Conservation (phyloP, 2,888 invertebrate genomes). For the Lumbricus terrestris region DNA sequence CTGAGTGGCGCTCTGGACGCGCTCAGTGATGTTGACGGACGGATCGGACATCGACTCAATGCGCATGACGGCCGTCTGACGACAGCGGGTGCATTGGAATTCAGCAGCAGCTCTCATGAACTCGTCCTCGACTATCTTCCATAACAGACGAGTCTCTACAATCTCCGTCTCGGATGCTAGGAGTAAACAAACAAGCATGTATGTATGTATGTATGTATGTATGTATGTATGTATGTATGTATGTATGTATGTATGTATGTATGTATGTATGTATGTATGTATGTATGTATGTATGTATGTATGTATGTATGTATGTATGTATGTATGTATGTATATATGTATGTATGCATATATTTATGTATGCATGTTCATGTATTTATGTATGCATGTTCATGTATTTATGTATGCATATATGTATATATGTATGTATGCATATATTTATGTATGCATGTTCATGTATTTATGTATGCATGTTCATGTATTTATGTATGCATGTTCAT, state of each 20-base stretch:
- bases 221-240: too few relatives aligned
- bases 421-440: too few relatives aligned
- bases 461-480: background rate
- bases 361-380: background rate
- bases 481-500: background rate
- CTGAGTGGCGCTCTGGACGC: slow-evolving; percentile 14
- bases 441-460: background rate
- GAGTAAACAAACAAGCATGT: too few relatives aligned
- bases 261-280: too few relatives aligned
- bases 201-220: too few relatives aligned
- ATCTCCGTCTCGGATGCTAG: slow-evolving; percentile 18
- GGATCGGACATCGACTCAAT: slow-evolving; percentile 9
- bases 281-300: too few relatives aligned
- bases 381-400: too few relatives aligned
- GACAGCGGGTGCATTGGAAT: slow-evolving; percentile 17
- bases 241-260: too few relatives aligned
- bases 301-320: too few relatives aligned
- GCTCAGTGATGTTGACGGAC: background rate
- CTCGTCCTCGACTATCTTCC: background rate
- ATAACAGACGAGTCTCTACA: slow-evolving; percentile 19
- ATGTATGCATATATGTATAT: too few relatives aligned
- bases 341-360: background rate
- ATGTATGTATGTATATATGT: background rate
- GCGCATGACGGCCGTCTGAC: background rate
- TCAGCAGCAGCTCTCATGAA: slow-evolving; percentile 15